Evolutionary conservation across 1,140 invertebrate species (phyloP).

Genomic region (Yoshiicerus persimilis): DNA sequence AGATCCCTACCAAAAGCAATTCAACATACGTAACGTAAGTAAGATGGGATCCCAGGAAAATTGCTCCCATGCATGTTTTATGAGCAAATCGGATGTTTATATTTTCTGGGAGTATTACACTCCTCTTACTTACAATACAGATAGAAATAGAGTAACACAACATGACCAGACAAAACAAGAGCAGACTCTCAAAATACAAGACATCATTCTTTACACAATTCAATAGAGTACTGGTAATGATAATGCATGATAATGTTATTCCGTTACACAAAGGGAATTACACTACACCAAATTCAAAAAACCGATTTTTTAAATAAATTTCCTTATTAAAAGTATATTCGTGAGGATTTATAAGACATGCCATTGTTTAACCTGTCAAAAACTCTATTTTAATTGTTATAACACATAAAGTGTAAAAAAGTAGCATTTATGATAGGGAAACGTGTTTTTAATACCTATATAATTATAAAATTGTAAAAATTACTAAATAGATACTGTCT

Average conservation of each 20-base stretch:
- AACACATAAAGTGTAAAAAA: neutral
- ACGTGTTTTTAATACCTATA: neutral
- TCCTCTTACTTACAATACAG: neutral
- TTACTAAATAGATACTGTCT: neutral
- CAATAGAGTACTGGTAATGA: neutral
- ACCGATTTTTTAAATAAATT: neutral
- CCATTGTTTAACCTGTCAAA: neutral
- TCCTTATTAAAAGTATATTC: neutral
- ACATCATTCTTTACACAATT: neutral
- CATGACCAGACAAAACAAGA: neutral
- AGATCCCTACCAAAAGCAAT: neutral
- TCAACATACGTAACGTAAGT: neutral
- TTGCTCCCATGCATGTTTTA: slow-evolving; percentile 41
- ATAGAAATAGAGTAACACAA: too few relatives aligned
- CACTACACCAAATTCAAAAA: neutral
- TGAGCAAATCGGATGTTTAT: slow-evolving; percentile 43
- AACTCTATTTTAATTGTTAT: neutral
- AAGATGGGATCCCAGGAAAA: slow-evolving; percentile 30
- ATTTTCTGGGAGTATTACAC: slow-evolving; percentile 11
- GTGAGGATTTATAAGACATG: neutral
- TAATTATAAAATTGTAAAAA: neutral
- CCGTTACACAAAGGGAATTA: neutral
- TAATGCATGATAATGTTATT: neutral
- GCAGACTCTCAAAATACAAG: neutral
- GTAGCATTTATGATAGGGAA: neutral